phyloP scores from a whole-genome alignment of 2,797 vertebrate genomes.

The Hippopotamyrus pictus region DNA sequence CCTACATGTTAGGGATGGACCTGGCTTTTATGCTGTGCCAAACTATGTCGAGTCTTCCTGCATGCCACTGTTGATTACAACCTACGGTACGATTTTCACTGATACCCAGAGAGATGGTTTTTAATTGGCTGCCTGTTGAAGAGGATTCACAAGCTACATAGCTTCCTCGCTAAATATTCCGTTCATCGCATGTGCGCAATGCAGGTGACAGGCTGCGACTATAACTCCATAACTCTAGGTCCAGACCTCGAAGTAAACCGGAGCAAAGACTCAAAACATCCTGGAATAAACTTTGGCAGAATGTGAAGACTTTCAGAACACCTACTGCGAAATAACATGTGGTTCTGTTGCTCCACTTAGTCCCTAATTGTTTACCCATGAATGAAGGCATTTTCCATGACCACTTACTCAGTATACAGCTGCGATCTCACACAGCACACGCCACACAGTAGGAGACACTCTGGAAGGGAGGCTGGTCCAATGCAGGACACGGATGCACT shows the following conservation, averaged over 20 bases:
- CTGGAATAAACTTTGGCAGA: not conserved
- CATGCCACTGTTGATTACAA: not conserved
- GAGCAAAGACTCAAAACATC: not conserved
- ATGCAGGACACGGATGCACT: not conserved
- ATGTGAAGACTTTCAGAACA: not conserved
- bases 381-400: constrained; percentile 3
- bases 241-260: not conserved
- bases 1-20: not conserved
- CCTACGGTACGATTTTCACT: not conserved
- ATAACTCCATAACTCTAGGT: not conserved
- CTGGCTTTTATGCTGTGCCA: not conserved
- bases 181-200: not conserved
- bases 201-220: not conserved
- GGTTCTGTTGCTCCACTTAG: not conserved
- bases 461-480: not conserved
- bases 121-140: not conserved
- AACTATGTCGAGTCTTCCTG: not conserved
- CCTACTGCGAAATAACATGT: not conserved
- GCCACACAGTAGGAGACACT: not conserved
- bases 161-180: not conserved
- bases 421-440: not conserved
- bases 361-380: not conserved
- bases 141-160: not conserved
- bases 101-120: not conserved
- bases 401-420: not conserved